Evolutionary conservation across 2,797 vertebrate genomes (phyloP).

Genomic region (Takifugu ocellatus): DNA sequence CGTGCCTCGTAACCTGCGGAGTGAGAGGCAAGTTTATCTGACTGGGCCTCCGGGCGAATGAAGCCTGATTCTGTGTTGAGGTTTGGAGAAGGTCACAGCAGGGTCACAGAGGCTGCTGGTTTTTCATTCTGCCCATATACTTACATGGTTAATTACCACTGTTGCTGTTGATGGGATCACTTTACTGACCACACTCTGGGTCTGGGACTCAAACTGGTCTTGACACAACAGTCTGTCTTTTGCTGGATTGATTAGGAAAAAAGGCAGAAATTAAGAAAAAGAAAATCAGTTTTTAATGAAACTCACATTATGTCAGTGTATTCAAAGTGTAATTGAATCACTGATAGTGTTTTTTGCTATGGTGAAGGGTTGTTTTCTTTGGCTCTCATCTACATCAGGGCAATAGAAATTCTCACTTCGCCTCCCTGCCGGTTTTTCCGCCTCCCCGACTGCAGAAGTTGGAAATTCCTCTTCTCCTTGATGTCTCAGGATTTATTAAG

Average conservation of each 20-base stretch:
- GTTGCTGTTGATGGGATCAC: slow-evolving; percentile 57
- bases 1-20: slow-evolving; percentile 30
- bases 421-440: slow-evolving; percentile 7
- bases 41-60: slow-evolving; percentile 45
- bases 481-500: slow-evolving; percentile 56
- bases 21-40: slow-evolving; percentile 42
- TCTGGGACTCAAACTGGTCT: slow-evolving; percentile 27
- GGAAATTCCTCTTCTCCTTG: slow-evolving; percentile 49
- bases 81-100: slow-evolving; percentile 46
- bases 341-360: slow-evolving; percentile 18
- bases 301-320: slow-evolving; percentile 28
- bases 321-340: slow-evolving; percentile 26
- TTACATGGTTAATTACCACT: slow-evolving; percentile 54
- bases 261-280: neutral
- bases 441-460: slow-evolving; percentile 19
- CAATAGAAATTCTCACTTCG: slow-evolving; percentile 31
- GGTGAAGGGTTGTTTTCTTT: slow-evolving; percentile 39
- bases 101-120: slow-evolving; percentile 51
- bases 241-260: neutral
- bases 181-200: slow-evolving; percentile 30
- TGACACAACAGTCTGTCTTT: slow-evolving; percentile 18
- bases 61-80: slow-evolving; percentile 54
- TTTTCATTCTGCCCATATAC: slow-evolving; percentile 48
- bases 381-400: slow-evolving; percentile 24
- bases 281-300: slow-evolving; percentile 20